A percentile compares a stretch with the other conserved stretches of the same genome.
These are phyloP conservation scores for Arge pagana DNA, from an alignment of 2,888 invertebrate genomes.

Conservation along the genomic window DNA sequence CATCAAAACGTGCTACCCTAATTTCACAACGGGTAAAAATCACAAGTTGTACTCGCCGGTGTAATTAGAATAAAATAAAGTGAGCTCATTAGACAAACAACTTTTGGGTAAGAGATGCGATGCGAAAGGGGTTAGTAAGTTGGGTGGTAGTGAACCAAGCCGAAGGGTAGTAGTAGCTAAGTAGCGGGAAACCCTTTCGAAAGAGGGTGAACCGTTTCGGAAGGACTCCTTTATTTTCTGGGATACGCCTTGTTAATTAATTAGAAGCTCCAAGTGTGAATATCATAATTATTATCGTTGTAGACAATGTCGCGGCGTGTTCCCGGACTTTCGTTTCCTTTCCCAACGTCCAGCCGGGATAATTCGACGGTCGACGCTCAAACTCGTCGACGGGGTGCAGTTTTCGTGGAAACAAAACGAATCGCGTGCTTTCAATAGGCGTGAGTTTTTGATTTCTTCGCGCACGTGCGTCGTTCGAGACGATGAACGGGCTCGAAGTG, in stretches of 20 bases:
- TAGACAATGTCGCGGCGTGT: constrained; percentile 11
- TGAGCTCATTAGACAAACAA: constrained; percentile 39
- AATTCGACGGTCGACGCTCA: constrained; percentile 32
- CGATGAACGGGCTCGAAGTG: no score
- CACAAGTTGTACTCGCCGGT: constrained; percentile 18
- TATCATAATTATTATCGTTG: constrained; percentile 49
- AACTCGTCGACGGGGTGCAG: constrained; percentile 30
- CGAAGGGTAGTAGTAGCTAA: constrained; percentile 5
- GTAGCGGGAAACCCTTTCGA: constrained; percentile 14
- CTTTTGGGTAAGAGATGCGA: constrained; percentile 28
- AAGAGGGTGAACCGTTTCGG: constrained; percentile 8
- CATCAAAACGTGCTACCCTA: constrained; percentile 11
- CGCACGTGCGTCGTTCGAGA: no score
- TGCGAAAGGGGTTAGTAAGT: constrained; percentile 13
- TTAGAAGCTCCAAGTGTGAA: constrained; percentile 42
- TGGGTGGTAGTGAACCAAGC: constrained; percentile 13
- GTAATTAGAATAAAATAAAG: constrained; percentile 24
- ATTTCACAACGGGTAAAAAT: constrained; percentile 11
- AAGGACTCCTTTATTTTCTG: constrained; percentile 29
- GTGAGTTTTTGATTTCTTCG: no score
- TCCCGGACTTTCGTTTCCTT: constrained; percentile 19
- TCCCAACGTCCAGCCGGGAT: constrained; percentile 25
- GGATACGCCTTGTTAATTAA: constrained; percentile 49
- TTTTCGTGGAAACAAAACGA: no score
- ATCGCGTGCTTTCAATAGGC: no score